Conservation (phyloP, 2,888 invertebrate species). For the Plagodis dolabraria region DNA sequence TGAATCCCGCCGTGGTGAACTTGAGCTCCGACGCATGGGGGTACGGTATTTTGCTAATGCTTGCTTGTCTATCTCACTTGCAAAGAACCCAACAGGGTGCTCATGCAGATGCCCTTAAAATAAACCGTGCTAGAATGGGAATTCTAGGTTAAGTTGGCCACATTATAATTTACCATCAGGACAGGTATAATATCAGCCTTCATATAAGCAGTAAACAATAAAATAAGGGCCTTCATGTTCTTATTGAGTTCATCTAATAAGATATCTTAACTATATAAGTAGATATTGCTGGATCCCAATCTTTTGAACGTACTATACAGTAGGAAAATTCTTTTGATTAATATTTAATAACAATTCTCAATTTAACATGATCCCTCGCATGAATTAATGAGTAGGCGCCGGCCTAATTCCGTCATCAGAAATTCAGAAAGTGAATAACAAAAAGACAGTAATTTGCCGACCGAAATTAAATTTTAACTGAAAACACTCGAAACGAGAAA, state of each 20-base stretch:
- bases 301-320: constrained; percentile 11
- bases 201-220: no score
- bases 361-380: constrained; percentile 61
- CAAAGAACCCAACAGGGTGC: no score
- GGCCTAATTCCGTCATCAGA: constrained; percentile 68
- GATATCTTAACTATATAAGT: constrained; percentile 1
- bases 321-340: constrained; percentile 55
- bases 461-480: constrained; percentile 80
- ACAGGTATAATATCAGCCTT: no score
- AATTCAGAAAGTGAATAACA: constrained; percentile 79
- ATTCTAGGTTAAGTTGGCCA: no score
- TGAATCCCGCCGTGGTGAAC: no score
- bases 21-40: no score
- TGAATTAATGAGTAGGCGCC: constrained; percentile 67
- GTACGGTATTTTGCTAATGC: no score
- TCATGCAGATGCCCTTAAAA: no score
- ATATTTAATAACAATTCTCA: constrained; percentile 62
- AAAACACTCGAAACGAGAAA: constrained; percentile 75
- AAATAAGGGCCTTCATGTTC: no score
- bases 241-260: neutral
- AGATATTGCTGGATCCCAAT: constrained; percentile 21
- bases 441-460: constrained; percentile 79
- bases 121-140: no score
- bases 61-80: no score
- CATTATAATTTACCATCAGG: no score